These are phyloP conservation scores for Nyctereutes procyonoides DNA, from an alignment of 2,113 vertebrate genomes.

Conservation along the genomic window DNA sequence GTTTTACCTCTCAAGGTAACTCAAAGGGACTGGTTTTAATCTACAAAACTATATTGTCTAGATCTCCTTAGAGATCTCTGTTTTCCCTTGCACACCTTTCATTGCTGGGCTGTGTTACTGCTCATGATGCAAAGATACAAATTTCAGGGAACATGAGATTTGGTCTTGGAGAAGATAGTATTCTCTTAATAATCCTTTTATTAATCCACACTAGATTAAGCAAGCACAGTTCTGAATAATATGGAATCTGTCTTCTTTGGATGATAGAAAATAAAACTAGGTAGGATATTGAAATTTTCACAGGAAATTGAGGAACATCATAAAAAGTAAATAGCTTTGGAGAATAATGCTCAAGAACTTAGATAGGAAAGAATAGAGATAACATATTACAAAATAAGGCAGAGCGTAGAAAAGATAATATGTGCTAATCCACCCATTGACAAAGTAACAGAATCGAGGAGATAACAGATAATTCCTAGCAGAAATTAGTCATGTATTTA, in stretches of 20 bases:
- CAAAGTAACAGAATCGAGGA: background rate
- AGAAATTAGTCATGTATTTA: background rate
- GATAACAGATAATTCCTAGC: background rate
- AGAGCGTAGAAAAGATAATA: background rate
- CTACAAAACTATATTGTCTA: conserved; percentile 58
- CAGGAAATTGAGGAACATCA: background rate
- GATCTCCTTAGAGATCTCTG: background rate
- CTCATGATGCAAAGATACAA: background rate
- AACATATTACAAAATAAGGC: background rate
- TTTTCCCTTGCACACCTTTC: background rate
- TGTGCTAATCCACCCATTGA: background rate
- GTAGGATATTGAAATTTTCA: background rate
- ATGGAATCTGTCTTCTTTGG: background rate
- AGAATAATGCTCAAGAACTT: background rate
- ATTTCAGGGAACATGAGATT: background rate
- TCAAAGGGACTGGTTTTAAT: conserved; percentile 45
- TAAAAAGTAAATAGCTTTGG: background rate
- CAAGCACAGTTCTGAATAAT: background rate
- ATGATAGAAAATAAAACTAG: background rate
- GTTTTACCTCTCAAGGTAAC: conserved; percentile 45
- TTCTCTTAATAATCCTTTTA: background rate
- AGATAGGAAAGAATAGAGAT: background rate
- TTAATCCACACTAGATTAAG: background rate
- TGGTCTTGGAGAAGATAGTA: background rate
- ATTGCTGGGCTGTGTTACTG: background rate